These are phyloP conservation scores for Amphipoea oculea DNA, from an alignment of 2,888 invertebrate genomes.

Conservation along the genomic window DNA sequence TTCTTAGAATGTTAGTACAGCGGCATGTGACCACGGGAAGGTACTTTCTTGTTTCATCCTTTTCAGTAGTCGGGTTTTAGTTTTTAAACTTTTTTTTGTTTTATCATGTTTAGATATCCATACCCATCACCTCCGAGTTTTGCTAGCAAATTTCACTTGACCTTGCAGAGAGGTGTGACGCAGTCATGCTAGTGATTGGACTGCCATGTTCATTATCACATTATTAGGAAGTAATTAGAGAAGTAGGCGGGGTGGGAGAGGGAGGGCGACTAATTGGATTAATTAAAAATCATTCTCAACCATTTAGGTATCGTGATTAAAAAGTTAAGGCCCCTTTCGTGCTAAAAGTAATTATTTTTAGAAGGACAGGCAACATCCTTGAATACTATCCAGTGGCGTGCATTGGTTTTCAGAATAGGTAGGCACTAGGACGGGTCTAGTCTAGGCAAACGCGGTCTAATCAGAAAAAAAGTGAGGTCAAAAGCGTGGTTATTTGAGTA, in stretches of 20 bases:
- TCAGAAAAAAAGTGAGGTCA: too few species aligned
- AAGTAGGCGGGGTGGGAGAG: not conserved
- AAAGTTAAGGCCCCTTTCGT: slow-evolving; percentile 3
- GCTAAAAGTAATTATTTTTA: slow-evolving; percentile 8
- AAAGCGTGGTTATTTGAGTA: too few species aligned
- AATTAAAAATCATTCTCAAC: slow-evolving; percentile 4
- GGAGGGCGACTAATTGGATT: slow-evolving; percentile 9
- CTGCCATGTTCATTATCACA: not conserved
- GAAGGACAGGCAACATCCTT: not conserved
- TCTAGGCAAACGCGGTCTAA: too few species aligned
- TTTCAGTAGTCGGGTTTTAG: not conserved
- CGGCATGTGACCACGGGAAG: too few species aligned
- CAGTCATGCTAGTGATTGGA: not conserved
- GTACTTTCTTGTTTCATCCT: too few species aligned
- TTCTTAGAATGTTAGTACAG: too few species aligned
- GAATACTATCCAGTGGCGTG: too few species aligned
- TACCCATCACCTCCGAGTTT: not conserved
- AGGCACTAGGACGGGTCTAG: too few species aligned
- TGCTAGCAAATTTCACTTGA: not conserved
- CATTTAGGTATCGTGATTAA: not conserved
- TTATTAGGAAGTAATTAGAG: slow-evolving; percentile 8
- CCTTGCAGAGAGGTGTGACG: not conserved
- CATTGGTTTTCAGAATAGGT: too few species aligned
- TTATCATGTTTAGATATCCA: not conserved
- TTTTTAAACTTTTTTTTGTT: not conserved